phyloP scores from a whole-genome alignment of 1,140 invertebrate genomes.

The Drosophila ironensis region DNA sequence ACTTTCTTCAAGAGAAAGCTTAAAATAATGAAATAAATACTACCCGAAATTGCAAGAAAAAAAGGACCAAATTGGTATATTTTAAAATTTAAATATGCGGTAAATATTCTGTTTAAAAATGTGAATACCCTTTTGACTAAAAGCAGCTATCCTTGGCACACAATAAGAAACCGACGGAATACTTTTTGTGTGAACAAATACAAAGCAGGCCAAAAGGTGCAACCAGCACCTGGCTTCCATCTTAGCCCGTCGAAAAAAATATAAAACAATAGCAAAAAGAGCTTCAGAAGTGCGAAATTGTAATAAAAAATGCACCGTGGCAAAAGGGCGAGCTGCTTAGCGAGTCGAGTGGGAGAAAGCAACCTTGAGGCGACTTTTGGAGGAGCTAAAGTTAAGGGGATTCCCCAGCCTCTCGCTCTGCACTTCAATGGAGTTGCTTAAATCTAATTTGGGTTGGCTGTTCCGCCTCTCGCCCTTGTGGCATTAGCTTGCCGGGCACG shows the following conservation, averaged over 20 bases:
- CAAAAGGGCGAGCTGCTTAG: constrained; percentile 3
- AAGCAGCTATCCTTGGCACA: not conserved
- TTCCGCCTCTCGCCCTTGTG: constrained; percentile 31
- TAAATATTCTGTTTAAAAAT: not conserved
- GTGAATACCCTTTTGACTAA: not conserved
- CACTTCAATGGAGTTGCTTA: constrained; percentile 66
- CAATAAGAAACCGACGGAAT: constrained; percentile 5
- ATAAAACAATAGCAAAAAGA: too few relatives aligned
- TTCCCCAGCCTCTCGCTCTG: not conserved
- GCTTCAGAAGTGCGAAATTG: constrained; percentile 59
- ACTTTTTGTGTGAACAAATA: constrained; percentile 1
- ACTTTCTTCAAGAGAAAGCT: not conserved
- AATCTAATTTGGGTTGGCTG: constrained; percentile 65
- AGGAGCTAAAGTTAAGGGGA: constrained; percentile 59
- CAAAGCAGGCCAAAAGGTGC: constrained; percentile 15
- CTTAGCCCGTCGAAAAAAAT: too few relatives aligned
- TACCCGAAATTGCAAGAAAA: too few relatives aligned
- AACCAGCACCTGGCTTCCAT: constrained; percentile 6
- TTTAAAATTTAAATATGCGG: too few relatives aligned
- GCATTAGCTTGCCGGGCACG: constrained; percentile 71
- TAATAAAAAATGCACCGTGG: constrained; percentile 71
- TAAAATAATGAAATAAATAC: too few relatives aligned
- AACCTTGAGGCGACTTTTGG: constrained; percentile 37
- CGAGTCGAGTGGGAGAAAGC: not conserved
- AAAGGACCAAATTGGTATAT: too few relatives aligned